Conservation (phyloP, 2,888 invertebrate species). For the Tridacna crocea region DNA sequence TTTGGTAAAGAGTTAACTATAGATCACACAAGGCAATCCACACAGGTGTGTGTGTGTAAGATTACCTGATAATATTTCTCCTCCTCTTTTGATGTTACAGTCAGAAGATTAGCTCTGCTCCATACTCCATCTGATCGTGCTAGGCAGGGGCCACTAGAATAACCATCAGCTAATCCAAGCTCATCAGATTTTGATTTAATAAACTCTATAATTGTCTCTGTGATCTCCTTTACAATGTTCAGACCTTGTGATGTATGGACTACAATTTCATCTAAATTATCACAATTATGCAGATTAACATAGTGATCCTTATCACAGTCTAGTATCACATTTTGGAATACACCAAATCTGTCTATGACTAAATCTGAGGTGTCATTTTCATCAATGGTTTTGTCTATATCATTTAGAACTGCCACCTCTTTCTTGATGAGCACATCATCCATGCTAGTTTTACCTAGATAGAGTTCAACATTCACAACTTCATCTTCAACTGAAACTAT, state of each 20-base stretch:
- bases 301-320: constrained; percentile 44
- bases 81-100: neutral
- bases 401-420: constrained; percentile 40
- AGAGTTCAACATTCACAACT: constrained; percentile 39
- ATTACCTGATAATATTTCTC: constrained; percentile 42
- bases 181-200: constrained; percentile 81
- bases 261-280: constrained; percentile 51
- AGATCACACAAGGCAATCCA: no score
- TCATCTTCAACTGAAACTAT: constrained; percentile 37
- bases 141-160: constrained; percentile 88
- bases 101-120: constrained; percentile 49
- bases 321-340: constrained; percentile 43
- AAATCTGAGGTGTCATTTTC: constrained; percentile 10
- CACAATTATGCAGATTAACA: constrained; percentile 44
- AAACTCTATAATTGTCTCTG: constrained; percentile 37
- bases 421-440: constrained; percentile 40
- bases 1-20: no score
- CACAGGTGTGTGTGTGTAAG: no score
- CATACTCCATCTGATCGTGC: constrained; percentile 83
- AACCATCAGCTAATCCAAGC: constrained; percentile 83
- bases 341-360: constrained; percentile 44
- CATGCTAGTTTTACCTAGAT: constrained; percentile 40
- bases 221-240: constrained; percentile 40
- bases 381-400: constrained; percentile 4
- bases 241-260: constrained; percentile 38